Evolutionary conservation across 2,113 vertebrate genomes (phyloP).

Genomic region (Mirounga angustirostris): DNA sequence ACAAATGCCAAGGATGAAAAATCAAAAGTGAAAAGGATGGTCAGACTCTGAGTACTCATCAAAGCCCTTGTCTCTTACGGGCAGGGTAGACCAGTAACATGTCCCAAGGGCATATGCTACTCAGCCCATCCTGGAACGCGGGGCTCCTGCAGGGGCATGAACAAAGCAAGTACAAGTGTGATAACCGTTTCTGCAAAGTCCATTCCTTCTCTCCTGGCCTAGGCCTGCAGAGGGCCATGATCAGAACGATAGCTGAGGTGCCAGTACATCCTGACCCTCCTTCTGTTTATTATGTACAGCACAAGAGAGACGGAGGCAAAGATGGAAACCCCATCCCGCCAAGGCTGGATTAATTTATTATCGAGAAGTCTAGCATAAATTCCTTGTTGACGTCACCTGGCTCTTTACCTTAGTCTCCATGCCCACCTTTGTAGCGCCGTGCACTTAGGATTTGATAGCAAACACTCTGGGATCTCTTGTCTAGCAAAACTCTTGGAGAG

Average conservation of each 20-base stretch:
- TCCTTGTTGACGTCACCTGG: not conserved
- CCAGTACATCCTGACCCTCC: not conserved
- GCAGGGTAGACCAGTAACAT: not conserved
- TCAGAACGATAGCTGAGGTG: not conserved
- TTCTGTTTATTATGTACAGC: not conserved
- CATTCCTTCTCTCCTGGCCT: not conserved
- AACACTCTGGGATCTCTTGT: not conserved
- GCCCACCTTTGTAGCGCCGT: not conserved
- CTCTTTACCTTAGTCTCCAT: not conserved
- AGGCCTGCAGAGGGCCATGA: not conserved
- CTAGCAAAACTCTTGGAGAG: not conserved
- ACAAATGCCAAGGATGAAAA: not conserved
- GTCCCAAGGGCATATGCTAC: not conserved
- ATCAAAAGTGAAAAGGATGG: not conserved
- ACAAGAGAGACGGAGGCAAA: not conserved
- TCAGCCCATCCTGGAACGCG: not conserved
- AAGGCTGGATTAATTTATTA: not conserved
- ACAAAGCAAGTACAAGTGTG: not conserved
- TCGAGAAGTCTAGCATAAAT: not conserved
- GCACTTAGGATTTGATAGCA: not conserved
- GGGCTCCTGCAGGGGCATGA: not conserved
- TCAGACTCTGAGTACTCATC: not conserved
- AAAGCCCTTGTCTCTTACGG: not conserved
- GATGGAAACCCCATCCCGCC: not conserved
- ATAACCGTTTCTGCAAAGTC: not conserved